Conservation (phyloP, 2,113 vertebrate genomes). For the Saccopteryx leptura region DNA sequence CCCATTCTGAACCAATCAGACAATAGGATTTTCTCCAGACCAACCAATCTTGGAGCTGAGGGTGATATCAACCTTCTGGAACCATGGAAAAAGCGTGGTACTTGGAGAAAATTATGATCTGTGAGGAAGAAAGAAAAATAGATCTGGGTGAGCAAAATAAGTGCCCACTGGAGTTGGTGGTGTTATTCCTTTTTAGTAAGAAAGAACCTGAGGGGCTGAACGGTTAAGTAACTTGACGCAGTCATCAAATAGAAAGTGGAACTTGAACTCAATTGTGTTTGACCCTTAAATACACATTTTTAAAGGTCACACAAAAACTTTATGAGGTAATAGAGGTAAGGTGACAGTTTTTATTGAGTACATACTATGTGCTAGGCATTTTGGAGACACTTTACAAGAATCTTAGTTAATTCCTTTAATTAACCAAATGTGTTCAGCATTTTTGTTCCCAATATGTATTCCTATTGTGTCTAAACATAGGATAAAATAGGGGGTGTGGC, state of each 20-base stretch:
- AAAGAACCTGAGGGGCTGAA: neutral
- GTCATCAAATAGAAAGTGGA: neutral
- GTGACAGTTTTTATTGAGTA: neutral
- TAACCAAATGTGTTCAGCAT: neutral
- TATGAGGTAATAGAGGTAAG: neutral
- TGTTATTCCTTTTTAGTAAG: neutral
- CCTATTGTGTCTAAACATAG: neutral
- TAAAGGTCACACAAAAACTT: neutral
- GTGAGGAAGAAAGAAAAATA: neutral
- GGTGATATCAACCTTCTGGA: neutral
- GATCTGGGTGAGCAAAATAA: neutral
- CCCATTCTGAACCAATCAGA: neutral
- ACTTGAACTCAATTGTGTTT: neutral
- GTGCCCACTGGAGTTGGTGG: fast-evolving
- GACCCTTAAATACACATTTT: neutral
- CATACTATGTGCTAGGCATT: neutral
- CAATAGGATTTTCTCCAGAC: neutral
- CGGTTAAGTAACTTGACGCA: neutral
- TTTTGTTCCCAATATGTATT: neutral
- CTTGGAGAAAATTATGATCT: neutral
- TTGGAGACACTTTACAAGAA: neutral
- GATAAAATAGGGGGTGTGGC: neutral
- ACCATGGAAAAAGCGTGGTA: neutral
- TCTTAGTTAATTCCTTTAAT: neutral
- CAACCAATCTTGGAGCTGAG: neutral